These are phyloP conservation scores for Acrossocheilus wenchowensis DNA, from an alignment of 2,797 vertebrate species.

Conservation along the genomic window DNA sequence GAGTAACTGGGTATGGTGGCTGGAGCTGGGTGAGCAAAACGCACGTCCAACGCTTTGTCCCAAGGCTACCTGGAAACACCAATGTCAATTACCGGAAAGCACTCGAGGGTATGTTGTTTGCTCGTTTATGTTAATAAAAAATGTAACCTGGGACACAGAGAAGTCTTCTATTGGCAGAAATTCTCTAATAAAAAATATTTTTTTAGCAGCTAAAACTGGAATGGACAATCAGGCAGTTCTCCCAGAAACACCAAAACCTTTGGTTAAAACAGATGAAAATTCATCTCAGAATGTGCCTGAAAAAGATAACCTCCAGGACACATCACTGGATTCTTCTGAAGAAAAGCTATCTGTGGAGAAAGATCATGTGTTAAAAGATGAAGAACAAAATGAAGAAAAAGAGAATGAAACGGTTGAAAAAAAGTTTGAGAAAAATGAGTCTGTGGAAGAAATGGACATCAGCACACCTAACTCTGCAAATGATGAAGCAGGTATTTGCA, in stretches of 20 bases:
- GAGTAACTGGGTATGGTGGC: constrained; percentile 96
- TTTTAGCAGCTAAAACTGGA: constrained; percentile 66
- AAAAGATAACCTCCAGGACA: constrained; percentile 64
- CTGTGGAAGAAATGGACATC: constrained; percentile 68
- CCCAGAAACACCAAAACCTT: constrained; percentile 76
- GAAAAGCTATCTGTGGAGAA: constrained; percentile 46
- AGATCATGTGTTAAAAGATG: constrained; percentile 42
- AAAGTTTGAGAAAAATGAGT: constrained; percentile 59
- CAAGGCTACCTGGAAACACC: constrained; percentile 95
- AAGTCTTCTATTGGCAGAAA: neutral
- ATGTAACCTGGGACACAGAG: neutral
- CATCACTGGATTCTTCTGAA: constrained; percentile 64
- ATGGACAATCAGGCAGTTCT: constrained; percentile 59
- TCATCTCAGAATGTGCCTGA: constrained; percentile 59
- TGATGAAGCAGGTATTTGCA: constrained; percentile 73
- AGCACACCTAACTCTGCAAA: constrained; percentile 53
- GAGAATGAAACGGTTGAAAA: constrained; percentile 62
- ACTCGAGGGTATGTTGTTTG: constrained; percentile 80
- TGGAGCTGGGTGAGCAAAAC: constrained; percentile 99
- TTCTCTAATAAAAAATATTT: neutral
- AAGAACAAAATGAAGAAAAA: constrained; percentile 64
- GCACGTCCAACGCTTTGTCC: constrained; percentile 88
- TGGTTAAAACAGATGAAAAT: constrained; percentile 72
- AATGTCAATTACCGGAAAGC: constrained; percentile 91
- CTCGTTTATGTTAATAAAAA: neutral